phyloP scores from a whole-genome alignment of 23 tunicate genomes.

The Corella eumyota region DNA sequence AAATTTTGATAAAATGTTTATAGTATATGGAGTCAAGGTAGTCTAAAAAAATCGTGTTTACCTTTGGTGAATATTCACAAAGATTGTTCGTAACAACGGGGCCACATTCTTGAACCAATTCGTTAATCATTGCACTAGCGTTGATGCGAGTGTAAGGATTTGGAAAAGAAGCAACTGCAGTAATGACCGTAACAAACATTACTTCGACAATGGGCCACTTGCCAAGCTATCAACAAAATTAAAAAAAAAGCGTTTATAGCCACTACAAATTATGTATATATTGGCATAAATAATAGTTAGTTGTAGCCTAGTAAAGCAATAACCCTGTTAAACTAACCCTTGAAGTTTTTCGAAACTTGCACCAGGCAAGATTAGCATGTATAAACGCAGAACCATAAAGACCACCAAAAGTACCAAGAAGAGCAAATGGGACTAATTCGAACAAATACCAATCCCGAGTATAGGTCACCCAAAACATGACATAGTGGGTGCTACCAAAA shows the following conservation, averaged over 20 bases:
- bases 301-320: too few species aligned
- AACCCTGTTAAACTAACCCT: conserved; percentile 21
- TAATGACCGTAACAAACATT: conserved; percentile 61
- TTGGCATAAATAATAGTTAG: too few species aligned
- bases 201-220: conserved; percentile 90
- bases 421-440: conserved; percentile 77
- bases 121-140: conserved; percentile 73
- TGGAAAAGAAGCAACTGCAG: conserved; percentile 81
- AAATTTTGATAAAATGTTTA: too few species aligned
- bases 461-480: conserved; percentile 91
- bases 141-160: conserved; percentile 83
- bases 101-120: conserved; percentile 76
- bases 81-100: conserved; percentile 35
- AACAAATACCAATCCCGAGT: conserved; percentile 83
- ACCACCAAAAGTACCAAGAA: conserved; percentile 89
- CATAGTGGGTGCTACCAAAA: conserved; percentile 75
- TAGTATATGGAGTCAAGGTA: too few species aligned
- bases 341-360: conserved; percentile 64
- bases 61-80: conserved; percentile 53
- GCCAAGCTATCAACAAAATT: conserved; percentile 42
- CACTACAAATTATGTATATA: too few species aligned
- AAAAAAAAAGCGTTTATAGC: too few species aligned
- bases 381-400: conserved; percentile 88
- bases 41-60: too few species aligned
- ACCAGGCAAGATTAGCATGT: conserved; percentile 76